These are phyloP conservation scores for Phyllostomus hastatus DNA, from an alignment of 2,113 vertebrate genomes.

Conservation along the genomic window DNA sequence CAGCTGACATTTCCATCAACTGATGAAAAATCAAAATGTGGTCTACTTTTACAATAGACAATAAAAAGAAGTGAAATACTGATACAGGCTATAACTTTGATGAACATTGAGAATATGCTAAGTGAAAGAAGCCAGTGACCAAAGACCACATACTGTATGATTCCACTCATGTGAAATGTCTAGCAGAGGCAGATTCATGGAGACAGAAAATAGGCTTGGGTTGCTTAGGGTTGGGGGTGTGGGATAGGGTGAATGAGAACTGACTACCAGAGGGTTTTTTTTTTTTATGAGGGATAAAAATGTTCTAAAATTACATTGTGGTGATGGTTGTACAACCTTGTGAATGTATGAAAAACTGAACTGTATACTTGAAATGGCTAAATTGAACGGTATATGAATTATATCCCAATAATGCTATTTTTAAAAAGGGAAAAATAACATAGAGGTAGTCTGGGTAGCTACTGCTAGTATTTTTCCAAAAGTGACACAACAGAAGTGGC, in stretches of 20 bases:
- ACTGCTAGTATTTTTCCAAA: background rate
- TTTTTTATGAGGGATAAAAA: background rate
- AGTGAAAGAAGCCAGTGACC: background rate
- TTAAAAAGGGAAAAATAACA: background rate
- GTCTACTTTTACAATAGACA: background rate
- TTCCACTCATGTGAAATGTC: background rate
- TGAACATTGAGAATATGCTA: background rate
- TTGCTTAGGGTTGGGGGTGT: background rate
- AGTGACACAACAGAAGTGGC: background rate
- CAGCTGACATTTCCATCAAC: background rate
- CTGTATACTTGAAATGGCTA: background rate
- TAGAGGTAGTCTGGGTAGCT: background rate
- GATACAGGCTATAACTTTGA: background rate
- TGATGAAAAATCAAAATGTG: background rate
- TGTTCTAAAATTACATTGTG: background rate
- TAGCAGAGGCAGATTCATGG: background rate
- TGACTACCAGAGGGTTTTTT: background rate
- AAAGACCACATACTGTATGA: background rate
- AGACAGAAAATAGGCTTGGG: background rate
- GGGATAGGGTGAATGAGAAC: accelerated
- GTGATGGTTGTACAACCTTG: background rate
- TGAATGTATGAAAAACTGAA: background rate
- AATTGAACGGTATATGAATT: background rate
- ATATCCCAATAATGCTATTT: background rate
- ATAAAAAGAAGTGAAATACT: background rate